Percentiles rank a stretch among this genome's conserved stretches.
Evolutionary conservation across 2,113 vertebrate genomes (phyloP).

Genomic region (Oxyruncus cristatus): DNA sequence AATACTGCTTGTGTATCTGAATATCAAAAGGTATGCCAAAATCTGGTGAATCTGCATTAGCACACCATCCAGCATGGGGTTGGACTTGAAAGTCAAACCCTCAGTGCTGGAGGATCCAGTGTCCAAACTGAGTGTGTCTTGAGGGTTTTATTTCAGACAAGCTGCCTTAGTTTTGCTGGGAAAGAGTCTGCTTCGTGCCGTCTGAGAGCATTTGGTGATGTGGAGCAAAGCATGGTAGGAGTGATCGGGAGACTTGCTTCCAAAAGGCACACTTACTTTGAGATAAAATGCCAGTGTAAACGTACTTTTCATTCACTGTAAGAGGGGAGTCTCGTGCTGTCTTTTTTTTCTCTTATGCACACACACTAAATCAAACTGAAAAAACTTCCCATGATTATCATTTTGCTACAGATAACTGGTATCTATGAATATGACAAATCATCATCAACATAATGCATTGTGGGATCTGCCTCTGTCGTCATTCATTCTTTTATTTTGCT

Average conservation of each 20-base stretch:
- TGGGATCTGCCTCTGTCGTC: neutral
- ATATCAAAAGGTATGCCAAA: neutral
- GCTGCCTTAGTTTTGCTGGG: neutral
- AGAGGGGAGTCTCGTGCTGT: rapidly evolving
- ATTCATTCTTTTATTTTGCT: neutral
- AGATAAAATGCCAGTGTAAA: neutral
- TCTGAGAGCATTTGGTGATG: neutral
- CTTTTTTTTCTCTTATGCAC: neutral
- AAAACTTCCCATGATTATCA: neutral
- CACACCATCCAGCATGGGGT: too few species aligned
- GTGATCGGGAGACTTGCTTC: neutral
- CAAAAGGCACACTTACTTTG: neutral
- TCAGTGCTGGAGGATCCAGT: neutral
- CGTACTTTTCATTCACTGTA: neutral
- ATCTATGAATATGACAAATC: neutral
- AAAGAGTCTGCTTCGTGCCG: neutral
- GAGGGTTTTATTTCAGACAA: neutral
- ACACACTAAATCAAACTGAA: neutral
- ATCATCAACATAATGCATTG: neutral
- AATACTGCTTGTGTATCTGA: neutral
- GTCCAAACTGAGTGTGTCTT: neutral
- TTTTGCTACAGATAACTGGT: neutral
- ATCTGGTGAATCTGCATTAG: neutral
- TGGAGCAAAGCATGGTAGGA: neutral
- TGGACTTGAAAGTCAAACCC: neutral